Percentiles rank a stretch among this genome's conserved stretches.
phyloP scores from a whole-genome alignment of 2,113 vertebrate species.

The Salvelinus alpinus region DNA sequence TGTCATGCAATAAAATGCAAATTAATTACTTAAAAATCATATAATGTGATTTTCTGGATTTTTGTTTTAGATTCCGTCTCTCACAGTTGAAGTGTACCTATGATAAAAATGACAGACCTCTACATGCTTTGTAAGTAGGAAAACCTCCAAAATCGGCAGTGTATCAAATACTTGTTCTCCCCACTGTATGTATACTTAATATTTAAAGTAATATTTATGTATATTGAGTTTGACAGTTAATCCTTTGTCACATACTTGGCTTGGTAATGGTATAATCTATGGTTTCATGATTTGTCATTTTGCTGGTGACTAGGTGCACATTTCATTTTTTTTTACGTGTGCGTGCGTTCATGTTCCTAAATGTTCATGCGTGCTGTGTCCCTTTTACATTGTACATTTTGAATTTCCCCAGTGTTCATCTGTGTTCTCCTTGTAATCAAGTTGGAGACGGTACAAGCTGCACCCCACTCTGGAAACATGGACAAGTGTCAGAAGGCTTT shows the following conservation, averaged over 20 bases:
- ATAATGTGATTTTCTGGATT: too few relatives aligned
- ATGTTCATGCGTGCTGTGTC: not conserved
- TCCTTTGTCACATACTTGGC: too few relatives aligned
- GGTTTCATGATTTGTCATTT: not conserved
- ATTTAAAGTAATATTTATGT: not conserved
- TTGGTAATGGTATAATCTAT: not conserved
- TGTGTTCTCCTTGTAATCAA: conserved; percentile 23
- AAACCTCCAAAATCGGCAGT: too few relatives aligned
- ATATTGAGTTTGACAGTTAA: not conserved
- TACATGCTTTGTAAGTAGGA: too few relatives aligned
- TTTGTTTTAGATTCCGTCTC: too few relatives aligned
- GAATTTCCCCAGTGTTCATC: conserved; percentile 27
- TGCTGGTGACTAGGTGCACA: too few relatives aligned
- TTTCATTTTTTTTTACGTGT: not conserved
- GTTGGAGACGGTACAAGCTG: not conserved
- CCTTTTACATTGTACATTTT: not conserved
- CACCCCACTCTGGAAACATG: not conserved
- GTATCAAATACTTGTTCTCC: too few relatives aligned
- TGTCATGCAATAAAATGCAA: too few relatives aligned
- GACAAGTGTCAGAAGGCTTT: fast-evolving
- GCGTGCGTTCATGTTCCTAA: not conserved
- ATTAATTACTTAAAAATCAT: too few relatives aligned
- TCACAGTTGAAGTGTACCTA: too few relatives aligned
- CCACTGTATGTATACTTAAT: conserved; percentile 1
- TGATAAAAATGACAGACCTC: too few relatives aligned